Percentiles rank a stretch among this genome's conserved stretches.
Conservation (phyloP, 2,113 vertebrate species). For the Platysteira castanea region DNA sequence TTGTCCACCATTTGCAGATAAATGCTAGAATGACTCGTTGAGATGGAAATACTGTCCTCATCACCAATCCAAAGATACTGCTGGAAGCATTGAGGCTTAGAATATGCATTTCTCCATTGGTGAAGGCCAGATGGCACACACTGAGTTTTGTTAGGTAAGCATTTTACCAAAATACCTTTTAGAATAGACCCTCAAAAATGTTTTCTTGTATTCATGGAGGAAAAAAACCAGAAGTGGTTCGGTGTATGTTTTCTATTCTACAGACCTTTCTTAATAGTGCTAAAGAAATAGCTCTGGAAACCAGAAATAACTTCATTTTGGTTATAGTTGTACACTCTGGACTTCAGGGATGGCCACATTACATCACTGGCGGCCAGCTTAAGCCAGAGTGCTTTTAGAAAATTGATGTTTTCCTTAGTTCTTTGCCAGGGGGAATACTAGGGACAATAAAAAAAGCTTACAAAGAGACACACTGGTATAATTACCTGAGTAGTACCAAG, state of each 20-base stretch:
- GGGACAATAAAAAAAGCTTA: neutral
- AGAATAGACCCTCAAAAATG: neutral
- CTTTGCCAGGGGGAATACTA: neutral
- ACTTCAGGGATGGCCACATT: neutral
- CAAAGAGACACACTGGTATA: neutral
- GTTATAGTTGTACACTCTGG: neutral
- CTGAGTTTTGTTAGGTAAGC: neutral
- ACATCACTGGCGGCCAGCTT: neutral
- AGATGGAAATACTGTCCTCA: neutral
- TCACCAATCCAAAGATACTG: neutral
- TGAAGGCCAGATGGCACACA: neutral
- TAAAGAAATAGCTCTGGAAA: neutral
- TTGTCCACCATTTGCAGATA: neutral
- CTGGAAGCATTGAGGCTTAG: neutral
- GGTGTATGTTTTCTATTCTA: neutral
- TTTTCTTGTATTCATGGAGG: neutral
- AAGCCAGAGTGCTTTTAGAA: neutral
- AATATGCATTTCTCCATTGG: neutral
- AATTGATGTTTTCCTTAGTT: neutral
- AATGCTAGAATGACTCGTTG: neutral
- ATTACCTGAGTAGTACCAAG: neutral
- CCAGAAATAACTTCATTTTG: neutral
- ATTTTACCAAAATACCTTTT: neutral
- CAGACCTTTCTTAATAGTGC: neutral
- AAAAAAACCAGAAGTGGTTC: neutral